Evolutionary conservation across 2,888 invertebrate species (phyloP).

Genomic region (Cosmia pyralina): DNA sequence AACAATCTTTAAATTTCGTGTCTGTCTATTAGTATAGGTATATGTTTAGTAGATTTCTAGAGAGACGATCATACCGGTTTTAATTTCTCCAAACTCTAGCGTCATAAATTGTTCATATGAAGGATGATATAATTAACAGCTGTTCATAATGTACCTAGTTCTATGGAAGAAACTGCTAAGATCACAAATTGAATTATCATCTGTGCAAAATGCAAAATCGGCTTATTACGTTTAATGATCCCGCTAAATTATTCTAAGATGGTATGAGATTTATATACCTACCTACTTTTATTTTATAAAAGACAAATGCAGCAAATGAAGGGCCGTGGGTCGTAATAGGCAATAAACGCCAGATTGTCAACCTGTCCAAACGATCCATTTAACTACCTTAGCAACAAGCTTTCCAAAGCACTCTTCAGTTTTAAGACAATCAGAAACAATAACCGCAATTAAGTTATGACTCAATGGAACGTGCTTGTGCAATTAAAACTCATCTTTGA

Average conservation of each 20-base stretch:
- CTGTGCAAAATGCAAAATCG: background rate
- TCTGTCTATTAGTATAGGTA: background rate
- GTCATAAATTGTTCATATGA: constrained; percentile 9
- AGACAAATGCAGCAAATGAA: background rate
- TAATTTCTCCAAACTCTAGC: constrained; percentile 57
- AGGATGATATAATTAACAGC: background rate
- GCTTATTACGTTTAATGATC: background rate
- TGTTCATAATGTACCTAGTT: background rate
- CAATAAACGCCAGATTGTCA: background rate
- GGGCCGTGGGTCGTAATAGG: background rate
- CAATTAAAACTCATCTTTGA: constrained; percentile 44
- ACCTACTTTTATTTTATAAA: background rate
- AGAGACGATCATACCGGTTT: constrained; percentile 56
- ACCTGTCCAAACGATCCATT: background rate
- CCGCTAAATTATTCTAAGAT: background rate
- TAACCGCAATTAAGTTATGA: constrained; percentile 10
- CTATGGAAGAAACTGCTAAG: background rate
- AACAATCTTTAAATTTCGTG: constrained; percentile 34
- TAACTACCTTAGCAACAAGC: background rate
- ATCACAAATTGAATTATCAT: background rate
- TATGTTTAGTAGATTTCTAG: constrained; percentile 26
- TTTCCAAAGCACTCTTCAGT: background rate
- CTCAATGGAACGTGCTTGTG: constrained; percentile 31
- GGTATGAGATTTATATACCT: background rate
- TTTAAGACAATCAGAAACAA: constrained; percentile 9